Base-by-base conservation (phyloP, 2,113 vertebrate genomes). In the Amphilophus citrinellus region DNA sequence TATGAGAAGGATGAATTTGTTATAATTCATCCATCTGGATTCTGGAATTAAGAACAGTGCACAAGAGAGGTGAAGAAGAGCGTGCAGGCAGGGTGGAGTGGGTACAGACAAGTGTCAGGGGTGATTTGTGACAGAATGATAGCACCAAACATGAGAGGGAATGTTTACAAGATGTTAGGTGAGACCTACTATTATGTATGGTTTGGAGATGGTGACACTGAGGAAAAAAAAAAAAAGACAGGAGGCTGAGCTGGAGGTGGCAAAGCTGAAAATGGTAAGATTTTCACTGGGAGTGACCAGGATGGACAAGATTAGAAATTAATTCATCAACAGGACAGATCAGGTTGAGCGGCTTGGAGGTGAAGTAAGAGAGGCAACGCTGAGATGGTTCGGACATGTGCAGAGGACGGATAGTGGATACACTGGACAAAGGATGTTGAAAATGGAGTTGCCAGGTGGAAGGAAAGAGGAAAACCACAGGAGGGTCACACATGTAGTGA, bases 121-220 rank as follows among this genome's bases (percentile, higher is more conserved):
- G 65, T 68, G 65, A 68, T 68, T 68, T 68, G 65, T 27, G 65
- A 68, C 65, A 68, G 42, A 27, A 68, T 42, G 47, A 27, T 47
- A 68, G 65, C 10, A 42, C 39, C 39, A 47, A 68, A 68, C 24
- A 22, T 7, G 10, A 47, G 47, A 27, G 22, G 1, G 42, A 68
- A 68, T 4, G 10, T 47, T 68, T 47, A 3, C 0, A 27, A 27
- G 1, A 68, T 68, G 39, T 14, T n/a, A 24, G 39, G 32, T 27
- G 63, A 68, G 47, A 50, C 47, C 47, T 50, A 15, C 11, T 17
- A 17, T 50, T 14, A 17, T 6, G 37, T 37, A 17, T 50, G 47
- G 47, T 17, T 15, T 17, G 14, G 47, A 50, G 63, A n/a, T 15
- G 63, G 5, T 14, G 13, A 5, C 37, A 37, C 37, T 37, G 37